Base-by-base conservation (phyloP, 2,888 invertebrate genomes). In the Tridacna gigas region DNA sequence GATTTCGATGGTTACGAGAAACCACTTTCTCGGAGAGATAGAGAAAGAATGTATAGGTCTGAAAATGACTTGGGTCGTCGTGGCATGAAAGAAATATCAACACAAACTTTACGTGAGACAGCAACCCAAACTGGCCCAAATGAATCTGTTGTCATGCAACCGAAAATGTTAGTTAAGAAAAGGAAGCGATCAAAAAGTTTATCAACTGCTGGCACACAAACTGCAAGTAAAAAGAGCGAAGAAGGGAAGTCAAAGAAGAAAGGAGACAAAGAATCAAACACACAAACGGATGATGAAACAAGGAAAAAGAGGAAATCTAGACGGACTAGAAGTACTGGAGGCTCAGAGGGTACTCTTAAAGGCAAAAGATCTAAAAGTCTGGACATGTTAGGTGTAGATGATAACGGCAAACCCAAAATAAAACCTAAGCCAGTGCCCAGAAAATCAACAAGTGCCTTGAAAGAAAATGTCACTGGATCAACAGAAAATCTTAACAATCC, bases 51-150 rank as follows among this genome's bases (percentile, higher is more conserved):
- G 80, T 92, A 89, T 78, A 89, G 88, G 74, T 92, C 92, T 28
- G 89, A 91, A 12, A 92, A 91, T 65, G 92, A 92, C 77, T 84
- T 92, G 22, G 89, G 90, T 51, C 79, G 86, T 66, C 84, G 88
- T 48, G 67, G 81, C 37, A 65, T 77, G 67, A 89, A 88, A 79
- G 88, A 84, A 83, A 79, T 85, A 26, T 67, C 90, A 13, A 91
- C 91, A 65, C 90, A 92, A 60, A 91, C 91, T n/a, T 86, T 92
- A 60, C 79, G 91, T 47, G 92, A 92, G 67, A 91, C 91, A 73
- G 91, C 91, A 5, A 92, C 92, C 5, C 91, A 91, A 83, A 93
- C 93, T 15, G 91, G 92, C 0, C 74, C 56, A 56, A 89, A 88
- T 65, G 86, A 89, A 28, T 83, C 86, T 63, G 91, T 88, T 28